A percentile compares a stretch with the other conserved stretches of the same genome.
phyloP scores from a whole-genome alignment of 2,797 vertebrate genomes.

The Hemitrygon akajei region DNA sequence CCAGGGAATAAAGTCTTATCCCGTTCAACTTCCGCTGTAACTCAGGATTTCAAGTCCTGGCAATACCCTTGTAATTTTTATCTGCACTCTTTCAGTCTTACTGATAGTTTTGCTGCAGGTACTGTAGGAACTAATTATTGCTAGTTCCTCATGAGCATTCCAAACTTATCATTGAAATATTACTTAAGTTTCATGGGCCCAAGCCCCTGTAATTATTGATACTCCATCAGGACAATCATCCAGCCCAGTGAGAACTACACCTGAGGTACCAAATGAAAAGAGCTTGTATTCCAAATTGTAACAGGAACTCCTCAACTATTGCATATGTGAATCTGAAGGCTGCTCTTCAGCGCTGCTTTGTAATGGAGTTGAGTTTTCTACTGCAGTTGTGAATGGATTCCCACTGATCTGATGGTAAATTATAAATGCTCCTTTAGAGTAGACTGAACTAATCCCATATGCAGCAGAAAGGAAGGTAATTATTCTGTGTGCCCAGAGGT shows the following conservation, averaged over 20 bases:
- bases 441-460: neutral
- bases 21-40: too few relatives aligned
- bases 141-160: too few relatives aligned
- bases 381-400: neutral
- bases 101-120: too few relatives aligned
- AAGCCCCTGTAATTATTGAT: too few relatives aligned
- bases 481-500: neutral
- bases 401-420: neutral
- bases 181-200: too few relatives aligned
- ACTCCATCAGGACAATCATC: too few relatives aligned
- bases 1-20: too few relatives aligned
- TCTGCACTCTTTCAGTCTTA: too few relatives aligned
- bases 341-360: neutral
- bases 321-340: neutral
- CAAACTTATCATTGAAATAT: too few relatives aligned
- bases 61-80: too few relatives aligned
- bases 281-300: neutral
- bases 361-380: neutral
- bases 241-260: neutral
- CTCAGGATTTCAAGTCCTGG: too few relatives aligned
- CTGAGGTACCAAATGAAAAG: neutral
- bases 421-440: neutral
- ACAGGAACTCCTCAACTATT: neutral
- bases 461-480: neutral
- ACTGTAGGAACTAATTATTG: too few relatives aligned